These are phyloP conservation scores for Anastrepha ludens DNA, from an alignment of 1,140 invertebrate species.

Conservation along the genomic window DNA sequence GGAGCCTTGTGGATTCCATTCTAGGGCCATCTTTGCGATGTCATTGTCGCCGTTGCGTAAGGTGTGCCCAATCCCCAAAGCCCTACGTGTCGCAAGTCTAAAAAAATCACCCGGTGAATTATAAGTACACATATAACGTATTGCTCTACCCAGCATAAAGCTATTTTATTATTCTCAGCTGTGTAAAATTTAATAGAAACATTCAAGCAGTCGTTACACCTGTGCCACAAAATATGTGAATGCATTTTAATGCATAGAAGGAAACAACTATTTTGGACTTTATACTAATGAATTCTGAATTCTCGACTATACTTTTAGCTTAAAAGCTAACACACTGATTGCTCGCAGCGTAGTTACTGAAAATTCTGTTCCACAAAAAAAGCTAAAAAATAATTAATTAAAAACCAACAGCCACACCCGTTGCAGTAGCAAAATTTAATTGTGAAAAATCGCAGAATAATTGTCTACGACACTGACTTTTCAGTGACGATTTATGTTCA, in stretches of 20 bases:
- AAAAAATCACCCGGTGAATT: too few relatives aligned
- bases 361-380: not conserved
- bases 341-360: not conserved
- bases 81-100: too few relatives aligned
- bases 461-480: not conserved
- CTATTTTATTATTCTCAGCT: too few relatives aligned
- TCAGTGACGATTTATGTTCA: conserved; percentile 1
- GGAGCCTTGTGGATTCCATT: too few relatives aligned
- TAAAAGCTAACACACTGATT: not conserved
- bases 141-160: too few relatives aligned
- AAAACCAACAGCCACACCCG: not conserved
- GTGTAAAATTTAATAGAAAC: not conserved
- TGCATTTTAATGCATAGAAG: not conserved
- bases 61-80: too few relatives aligned
- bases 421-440: not conserved
- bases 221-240: not conserved
- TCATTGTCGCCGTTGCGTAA: too few relatives aligned
- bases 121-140: too few relatives aligned
- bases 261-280: not conserved
- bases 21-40: too few relatives aligned
- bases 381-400: conserved; percentile 24
- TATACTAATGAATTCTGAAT: not conserved
- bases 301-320: not conserved
- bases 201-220: not conserved
- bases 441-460: conserved; percentile 20